Evolutionary conservation across 2,888 invertebrate genomes (phyloP).

Genomic region (Protodeltote pygarga): DNA sequence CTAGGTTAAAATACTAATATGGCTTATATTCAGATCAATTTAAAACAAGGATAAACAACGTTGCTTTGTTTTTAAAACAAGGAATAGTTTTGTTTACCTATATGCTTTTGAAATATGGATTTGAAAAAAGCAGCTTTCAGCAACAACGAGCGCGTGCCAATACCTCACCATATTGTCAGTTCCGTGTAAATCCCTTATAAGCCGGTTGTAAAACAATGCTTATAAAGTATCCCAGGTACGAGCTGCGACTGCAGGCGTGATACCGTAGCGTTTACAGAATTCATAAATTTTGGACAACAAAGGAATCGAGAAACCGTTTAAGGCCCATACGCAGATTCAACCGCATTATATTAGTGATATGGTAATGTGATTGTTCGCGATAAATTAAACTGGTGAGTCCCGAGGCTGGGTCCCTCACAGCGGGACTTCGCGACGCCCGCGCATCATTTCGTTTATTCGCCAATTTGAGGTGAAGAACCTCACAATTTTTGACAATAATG

Average conservation of each 20-base stretch:
- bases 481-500: slow-evolving; percentile 72
- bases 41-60: neutral
- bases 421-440: slow-evolving; percentile 75
- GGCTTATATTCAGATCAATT: slow-evolving; percentile 1
- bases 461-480: slow-evolving; percentile 75
- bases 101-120: slow-evolving; percentile 25
- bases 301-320: slow-evolving; percentile 83
- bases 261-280: slow-evolving; percentile 75
- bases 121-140: slow-evolving; percentile 45
- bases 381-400: slow-evolving; percentile 78
- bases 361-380: slow-evolving; percentile 85
- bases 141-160: slow-evolving; percentile 50
- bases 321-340: slow-evolving; percentile 79
- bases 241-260: slow-evolving; percentile 70
- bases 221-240: slow-evolving; percentile 65
- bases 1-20: too few species aligned
- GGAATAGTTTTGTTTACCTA: slow-evolving; percentile 22
- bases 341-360: slow-evolving; percentile 84
- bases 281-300: slow-evolving; percentile 84
- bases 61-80: slow-evolving; percentile 16
- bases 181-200: slow-evolving; percentile 65
- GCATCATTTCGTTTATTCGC: slow-evolving; percentile 59
- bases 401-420: slow-evolving; percentile 69
- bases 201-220: slow-evolving; percentile 73
- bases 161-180: slow-evolving; percentile 58